Evolutionary conservation across 2,797 vertebrate genomes (phyloP).

Genomic region (Alauda arvensis): DNA sequence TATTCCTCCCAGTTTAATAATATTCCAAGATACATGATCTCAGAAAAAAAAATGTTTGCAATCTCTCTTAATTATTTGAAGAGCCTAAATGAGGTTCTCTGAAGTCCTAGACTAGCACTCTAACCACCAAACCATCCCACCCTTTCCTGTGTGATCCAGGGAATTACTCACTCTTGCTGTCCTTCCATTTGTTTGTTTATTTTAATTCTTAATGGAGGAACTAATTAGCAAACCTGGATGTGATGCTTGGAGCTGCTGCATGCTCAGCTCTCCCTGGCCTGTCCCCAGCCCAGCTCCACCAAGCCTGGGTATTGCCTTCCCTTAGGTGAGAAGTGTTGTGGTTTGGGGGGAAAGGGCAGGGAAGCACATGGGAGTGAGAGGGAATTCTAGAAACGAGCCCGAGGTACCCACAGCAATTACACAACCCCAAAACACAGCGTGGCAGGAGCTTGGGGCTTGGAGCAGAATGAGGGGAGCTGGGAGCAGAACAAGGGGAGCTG

Average conservation of each 20-base stretch:
- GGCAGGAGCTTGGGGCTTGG: neutral
- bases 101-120: slow-evolving; percentile 10
- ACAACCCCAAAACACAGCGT: rapidly evolving
- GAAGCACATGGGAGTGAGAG: neutral
- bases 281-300: rapidly evolving
- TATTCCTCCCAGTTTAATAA: neutral
- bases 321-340: neutral
- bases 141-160: slow-evolving; percentile 46
- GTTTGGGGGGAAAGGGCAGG: neutral
- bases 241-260: neutral
- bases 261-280: neutral
- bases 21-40: neutral
- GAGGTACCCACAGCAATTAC: neutral
- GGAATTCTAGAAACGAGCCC: neutral
- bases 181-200: slow-evolving; percentile 42
- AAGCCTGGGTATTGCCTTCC: rapidly evolving
- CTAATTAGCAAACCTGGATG: slow-evolving; percentile 23
- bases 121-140: slow-evolving; percentile 25
- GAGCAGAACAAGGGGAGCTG: neutral
- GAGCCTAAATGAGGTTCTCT: slow-evolving; percentile 23
- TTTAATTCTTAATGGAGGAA: slow-evolving; percentile 31
- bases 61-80: slow-evolving; percentile 14
- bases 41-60: neutral
- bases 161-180: slow-evolving; percentile 36
- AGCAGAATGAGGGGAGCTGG: neutral